These are phyloP conservation scores for Macrosteles quadrilineatus DNA, from an alignment of 1,140 invertebrate genomes.

Conservation along the genomic window DNA sequence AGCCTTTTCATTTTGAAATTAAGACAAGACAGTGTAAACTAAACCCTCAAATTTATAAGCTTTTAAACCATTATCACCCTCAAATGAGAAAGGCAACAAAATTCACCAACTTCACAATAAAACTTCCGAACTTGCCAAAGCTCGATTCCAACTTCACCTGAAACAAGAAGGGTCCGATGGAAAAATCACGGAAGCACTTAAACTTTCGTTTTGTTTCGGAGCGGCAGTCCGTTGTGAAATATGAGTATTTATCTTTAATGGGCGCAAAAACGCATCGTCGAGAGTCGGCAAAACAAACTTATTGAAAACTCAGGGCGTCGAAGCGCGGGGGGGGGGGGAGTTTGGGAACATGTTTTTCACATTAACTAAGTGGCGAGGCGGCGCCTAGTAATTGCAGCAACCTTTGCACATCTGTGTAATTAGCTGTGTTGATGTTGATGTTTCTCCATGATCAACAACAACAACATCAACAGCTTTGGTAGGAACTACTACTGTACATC, in stretches of 20 bases:
- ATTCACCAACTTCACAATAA: too few species aligned
- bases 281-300: slow-evolving; percentile 20
- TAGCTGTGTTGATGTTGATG: neutral
- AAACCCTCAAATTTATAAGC: too few species aligned
- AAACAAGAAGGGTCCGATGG: too few species aligned
- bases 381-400: neutral
- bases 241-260: slow-evolving; percentile 19
- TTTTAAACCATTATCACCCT: too few species aligned
- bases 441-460: too few species aligned
- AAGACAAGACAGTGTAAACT: too few species aligned
- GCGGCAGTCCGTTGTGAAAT: neutral
- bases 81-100: too few species aligned
- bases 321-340: neutral
- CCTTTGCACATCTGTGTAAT: neutral
- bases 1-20: too few species aligned
- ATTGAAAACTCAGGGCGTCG: neutral
- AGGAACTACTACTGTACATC: too few species aligned
- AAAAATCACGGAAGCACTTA: slow-evolving; percentile 2
- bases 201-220: slow-evolving; percentile 14
- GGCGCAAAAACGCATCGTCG: neutral
- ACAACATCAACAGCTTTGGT: too few species aligned
- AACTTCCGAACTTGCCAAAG: too few species aligned
- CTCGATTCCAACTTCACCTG: too few species aligned
- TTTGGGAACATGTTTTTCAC: slow-evolving; percentile 30
- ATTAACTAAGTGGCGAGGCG: slow-evolving; percentile 31